Conservation (phyloP, 2,797 vertebrate genomes). For the Kryptopterus vitreolus region DNA sequence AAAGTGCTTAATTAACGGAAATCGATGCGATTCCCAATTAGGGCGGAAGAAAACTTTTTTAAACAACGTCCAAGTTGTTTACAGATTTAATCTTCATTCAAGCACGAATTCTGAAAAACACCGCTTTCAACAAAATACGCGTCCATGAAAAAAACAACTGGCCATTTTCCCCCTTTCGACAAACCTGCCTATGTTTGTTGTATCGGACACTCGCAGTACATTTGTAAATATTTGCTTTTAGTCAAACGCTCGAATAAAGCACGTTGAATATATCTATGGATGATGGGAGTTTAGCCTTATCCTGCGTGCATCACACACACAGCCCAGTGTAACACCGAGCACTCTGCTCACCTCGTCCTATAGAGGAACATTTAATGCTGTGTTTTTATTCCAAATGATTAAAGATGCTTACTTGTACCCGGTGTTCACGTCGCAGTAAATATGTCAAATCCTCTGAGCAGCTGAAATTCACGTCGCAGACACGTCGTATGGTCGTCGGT, state of each 20-base stretch:
- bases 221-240: not conserved
- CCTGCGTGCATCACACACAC: not conserved
- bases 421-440: not conserved
- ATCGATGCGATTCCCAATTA: not conserved
- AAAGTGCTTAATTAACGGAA: not conserved
- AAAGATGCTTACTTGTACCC: conserved; percentile 18
- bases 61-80: not conserved
- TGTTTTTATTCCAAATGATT: not conserved
- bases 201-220: not conserved
- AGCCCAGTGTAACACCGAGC: not conserved
- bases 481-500: conserved; percentile 25
- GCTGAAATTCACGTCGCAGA: conserved; percentile 29
- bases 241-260: not conserved
- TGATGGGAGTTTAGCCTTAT: not conserved
- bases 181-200: no score
- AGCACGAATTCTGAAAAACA: not conserved
- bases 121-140: not conserved
- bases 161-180: not conserved
- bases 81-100: not conserved
- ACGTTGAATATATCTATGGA: not conserved
- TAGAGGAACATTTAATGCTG: not conserved
- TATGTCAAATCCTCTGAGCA: not conserved
- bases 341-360: not conserved
- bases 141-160: not conserved
- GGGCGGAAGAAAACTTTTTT: not conserved